Evolutionary conservation across 2,113 vertebrate genomes (phyloP).

Genomic region (Pseudonaja textilis): DNA sequence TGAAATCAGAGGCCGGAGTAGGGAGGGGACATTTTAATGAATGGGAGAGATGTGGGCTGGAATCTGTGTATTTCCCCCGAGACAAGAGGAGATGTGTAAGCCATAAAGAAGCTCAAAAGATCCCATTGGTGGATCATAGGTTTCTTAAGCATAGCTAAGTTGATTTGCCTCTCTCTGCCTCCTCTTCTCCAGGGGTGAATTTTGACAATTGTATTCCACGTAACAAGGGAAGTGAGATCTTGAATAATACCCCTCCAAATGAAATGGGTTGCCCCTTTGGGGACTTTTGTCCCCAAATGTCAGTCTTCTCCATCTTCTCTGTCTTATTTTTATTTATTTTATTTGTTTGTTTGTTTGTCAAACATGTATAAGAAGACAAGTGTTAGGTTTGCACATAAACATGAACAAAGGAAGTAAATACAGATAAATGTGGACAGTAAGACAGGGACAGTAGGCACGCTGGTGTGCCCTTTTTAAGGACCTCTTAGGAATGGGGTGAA

Average conservation of each 20-base stretch:
- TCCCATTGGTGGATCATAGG: conserved; percentile 51
- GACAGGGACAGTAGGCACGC: too few species aligned
- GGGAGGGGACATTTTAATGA: conserved; percentile 65
- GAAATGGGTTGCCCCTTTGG: too few species aligned
- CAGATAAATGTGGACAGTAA: too few species aligned
- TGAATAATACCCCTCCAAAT: background rate
- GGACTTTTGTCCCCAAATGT: background rate
- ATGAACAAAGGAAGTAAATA: too few species aligned
- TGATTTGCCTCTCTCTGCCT: conserved; percentile 32
- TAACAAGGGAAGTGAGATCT: background rate
- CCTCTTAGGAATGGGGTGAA: too few species aligned
- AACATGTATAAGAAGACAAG: too few species aligned
- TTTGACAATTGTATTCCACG: conserved; percentile 11
- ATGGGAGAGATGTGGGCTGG: conserved; percentile 60
- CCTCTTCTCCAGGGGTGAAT: conserved; percentile 10
- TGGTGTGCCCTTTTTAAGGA: too few species aligned
- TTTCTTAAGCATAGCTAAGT: conserved; percentile 47
- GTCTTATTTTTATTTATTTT: background rate
- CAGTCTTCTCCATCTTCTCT: background rate
- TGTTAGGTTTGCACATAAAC: too few species aligned
- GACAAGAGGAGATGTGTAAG: conserved; percentile 38
- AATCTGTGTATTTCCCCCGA: conserved; percentile 65
- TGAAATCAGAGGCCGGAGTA: conserved; percentile 60
- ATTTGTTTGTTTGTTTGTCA: too few species aligned
- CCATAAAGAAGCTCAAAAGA: conserved; percentile 45